Evolutionary conservation across 2,888 invertebrate species (phyloP), one percentile per base, ranked within the genome.

Genomic region (Fissipunctia ypsillon): DNA sequence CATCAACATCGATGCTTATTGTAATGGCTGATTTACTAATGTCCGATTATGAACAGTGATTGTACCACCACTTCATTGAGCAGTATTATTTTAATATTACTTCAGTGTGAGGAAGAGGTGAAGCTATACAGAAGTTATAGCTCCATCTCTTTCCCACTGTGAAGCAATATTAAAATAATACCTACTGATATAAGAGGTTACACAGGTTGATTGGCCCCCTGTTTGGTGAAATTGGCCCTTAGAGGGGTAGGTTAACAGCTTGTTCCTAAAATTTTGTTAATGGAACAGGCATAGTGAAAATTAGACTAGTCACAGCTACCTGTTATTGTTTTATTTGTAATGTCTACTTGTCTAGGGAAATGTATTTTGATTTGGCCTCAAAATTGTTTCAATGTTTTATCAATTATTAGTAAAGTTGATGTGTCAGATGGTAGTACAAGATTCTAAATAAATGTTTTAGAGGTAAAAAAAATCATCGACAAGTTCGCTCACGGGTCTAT

Each of bases 401-500:
- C 57, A 67, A 59, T 69, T 78, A 68, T 63, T 74, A 69, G 56
- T 48, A 59, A 43, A 45, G 52, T 81, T 76, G 35, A 43, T 80
- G 75, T 75, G 65, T 68, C 68, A 80, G 66, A 38, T 73, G 50
- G 54, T 81, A 80, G 80, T 77, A 69, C 71, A 73, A 69, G 43
- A 76, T 79, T 83, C 54, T 81, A 80, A 78, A 73, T 74, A 72
- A 57, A 57, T 67, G 68, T 52, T 67, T 35, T 80, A 83, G 61
- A 56, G 79, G 43, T 80, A 77, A 69, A 69, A 54, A 50, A 69
- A 80, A 67, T 73, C 78, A 82, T 71, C 78, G 82, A 91, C 92
- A 92, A 93, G 93, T 93, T 94, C 93, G 90, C 87, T 91, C 89
- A 93, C 94, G 93, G 93, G 93, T 93, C 80, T 80, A 69, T 80